phyloP scores from a whole-genome alignment of 2,113 vertebrate genomes.

The Polypterus bichir region DNA sequence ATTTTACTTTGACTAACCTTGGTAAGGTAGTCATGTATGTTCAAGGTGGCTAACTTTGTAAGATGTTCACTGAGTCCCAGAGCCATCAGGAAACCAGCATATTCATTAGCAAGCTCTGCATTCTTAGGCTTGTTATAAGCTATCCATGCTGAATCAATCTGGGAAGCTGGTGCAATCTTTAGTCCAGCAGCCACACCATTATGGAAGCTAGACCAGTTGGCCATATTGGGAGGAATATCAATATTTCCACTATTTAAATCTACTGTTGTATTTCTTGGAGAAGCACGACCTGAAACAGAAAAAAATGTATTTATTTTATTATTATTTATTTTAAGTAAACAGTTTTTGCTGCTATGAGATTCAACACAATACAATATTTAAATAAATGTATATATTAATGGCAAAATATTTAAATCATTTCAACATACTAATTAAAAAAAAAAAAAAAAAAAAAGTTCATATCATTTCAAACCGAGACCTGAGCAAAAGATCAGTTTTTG shows the following conservation, averaged over 20 bases:
- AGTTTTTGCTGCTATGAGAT: neutral
- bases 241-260: conserved; percentile 95
- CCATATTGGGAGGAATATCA: conserved; percentile 92
- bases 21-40: conserved; percentile 91
- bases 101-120: conserved; percentile 83
- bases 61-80: conserved; percentile 89
- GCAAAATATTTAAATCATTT: neutral
- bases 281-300: conserved; percentile 67
- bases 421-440: neutral
- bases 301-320: neutral
- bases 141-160: conserved; percentile 95
- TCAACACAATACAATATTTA: neutral
- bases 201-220: conserved; percentile 93
- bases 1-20: conserved; percentile 53
- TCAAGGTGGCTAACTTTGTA: conserved; percentile 87
- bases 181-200: conserved; percentile 89
- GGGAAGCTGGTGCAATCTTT: conserved; percentile 87
- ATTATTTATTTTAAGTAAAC: too few species aligned
- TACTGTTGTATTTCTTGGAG: conserved; percentile 82
- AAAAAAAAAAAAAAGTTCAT: too few species aligned
- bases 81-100: conserved; percentile 94
- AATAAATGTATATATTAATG: neutral
- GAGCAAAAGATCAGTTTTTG: too few species aligned
- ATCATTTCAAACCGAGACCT: too few species aligned
- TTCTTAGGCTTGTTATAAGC: conserved; percentile 95